Evolutionary conservation across 2,797 vertebrate genomes (phyloP).

Genomic region (Neosilurus mollespiculum): DNA sequence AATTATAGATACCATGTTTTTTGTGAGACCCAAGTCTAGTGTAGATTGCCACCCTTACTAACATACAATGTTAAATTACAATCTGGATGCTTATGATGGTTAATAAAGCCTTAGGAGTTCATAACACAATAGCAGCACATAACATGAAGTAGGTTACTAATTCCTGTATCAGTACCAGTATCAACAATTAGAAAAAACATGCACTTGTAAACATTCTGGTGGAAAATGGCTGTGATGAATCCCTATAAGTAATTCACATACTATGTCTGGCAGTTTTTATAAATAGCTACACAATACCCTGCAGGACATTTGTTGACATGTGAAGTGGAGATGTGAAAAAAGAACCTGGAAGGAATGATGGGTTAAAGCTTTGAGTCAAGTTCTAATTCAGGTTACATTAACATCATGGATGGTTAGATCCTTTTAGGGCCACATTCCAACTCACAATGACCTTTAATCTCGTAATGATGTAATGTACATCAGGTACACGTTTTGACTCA

Average conservation of each 20-base stretch:
- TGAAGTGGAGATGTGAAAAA: neutral
- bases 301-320: neutral
- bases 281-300: neutral
- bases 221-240: neutral
- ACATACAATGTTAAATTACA: neutral
- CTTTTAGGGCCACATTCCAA: neutral
- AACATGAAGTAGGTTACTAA: neutral
- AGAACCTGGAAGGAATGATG: neutral
- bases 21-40: neutral
- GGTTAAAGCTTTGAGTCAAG: neutral
- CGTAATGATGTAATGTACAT: too few relatives aligned
- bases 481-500: neutral
- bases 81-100: neutral
- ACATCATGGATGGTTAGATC: neutral
- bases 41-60: neutral
- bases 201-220: neutral
- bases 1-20: neutral
- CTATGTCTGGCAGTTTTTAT: neutral
- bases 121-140: neutral
- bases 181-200: neutral
- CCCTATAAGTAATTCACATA: neutral
- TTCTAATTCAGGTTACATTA: constrained; percentile 1
- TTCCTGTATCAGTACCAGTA: neutral
- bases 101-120: neutral
- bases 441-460: neutral